Conservation (phyloP, 2,888 invertebrate genomes). For the Cecidostiba fungosa region DNA sequence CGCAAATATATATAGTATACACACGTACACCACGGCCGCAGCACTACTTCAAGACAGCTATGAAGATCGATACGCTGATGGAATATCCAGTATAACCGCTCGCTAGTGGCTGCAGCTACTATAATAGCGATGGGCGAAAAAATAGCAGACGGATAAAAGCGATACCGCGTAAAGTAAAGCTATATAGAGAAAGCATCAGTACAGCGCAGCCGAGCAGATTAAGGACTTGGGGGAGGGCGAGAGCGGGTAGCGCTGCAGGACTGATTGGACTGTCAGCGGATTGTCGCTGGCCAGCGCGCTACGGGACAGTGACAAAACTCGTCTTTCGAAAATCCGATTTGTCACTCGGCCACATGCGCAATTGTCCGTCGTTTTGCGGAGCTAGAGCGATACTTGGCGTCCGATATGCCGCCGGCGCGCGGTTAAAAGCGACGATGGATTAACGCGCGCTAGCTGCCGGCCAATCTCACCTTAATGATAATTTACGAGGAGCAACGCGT, state of each 20-base stretch:
- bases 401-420: slow-evolving; percentile 64
- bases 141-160: background rate
- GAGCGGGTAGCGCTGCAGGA: slow-evolving; percentile 31
- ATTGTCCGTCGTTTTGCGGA: slow-evolving; percentile 50
- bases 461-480: slow-evolving; percentile 79
- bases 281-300: slow-evolving; percentile 37
- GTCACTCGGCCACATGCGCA: slow-evolving; percentile 39
- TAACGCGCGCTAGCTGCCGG: slow-evolving; percentile 64
- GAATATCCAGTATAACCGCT: no score
- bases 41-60: background rate
- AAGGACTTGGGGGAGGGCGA: slow-evolving; percentile 33
- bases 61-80: background rate
- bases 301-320: slow-evolving; percentile 59
- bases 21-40: background rate
- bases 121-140: background rate
- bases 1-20: no score
- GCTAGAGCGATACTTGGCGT: slow-evolving; percentile 35
- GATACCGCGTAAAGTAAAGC: background rate
- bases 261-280: slow-evolving; percentile 62
- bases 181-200: background rate
- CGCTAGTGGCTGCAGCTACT: no score
- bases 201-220: slow-evolving; percentile 44
- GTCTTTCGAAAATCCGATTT: slow-evolving; percentile 61
- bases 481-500: slow-evolving; percentile 70
- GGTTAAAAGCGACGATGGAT: slow-evolving; percentile 66